phyloP scores from a whole-genome alignment of 2,113 vertebrate species.

The Colinus virginianus region DNA sequence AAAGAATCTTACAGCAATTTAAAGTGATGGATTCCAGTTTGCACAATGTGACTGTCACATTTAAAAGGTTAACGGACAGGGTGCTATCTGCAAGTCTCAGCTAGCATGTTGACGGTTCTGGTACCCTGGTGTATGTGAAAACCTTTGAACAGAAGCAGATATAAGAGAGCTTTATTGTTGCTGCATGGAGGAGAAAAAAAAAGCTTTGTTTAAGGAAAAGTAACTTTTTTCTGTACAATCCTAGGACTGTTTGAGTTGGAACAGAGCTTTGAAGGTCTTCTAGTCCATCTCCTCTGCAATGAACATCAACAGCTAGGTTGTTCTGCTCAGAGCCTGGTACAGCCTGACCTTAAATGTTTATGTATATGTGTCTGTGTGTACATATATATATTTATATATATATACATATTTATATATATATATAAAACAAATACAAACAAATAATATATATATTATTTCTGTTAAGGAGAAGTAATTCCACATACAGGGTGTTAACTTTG shows the following conservation, averaged over 20 bases:
- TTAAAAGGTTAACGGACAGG: slow-evolving; percentile 54
- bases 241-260: no score
- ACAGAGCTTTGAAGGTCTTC: no score
- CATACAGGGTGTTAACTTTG: not conserved
- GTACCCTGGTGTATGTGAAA: not conserved
- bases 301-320: no score
- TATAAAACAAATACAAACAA: no score
- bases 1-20: not conserved
- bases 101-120: not conserved
- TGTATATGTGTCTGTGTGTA: no score
- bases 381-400: no score
- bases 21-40: slow-evolving; percentile 40
- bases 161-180: not conserved
- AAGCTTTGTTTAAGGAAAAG: not conserved
- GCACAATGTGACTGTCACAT: not conserved
- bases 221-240: not conserved
- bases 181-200: not conserved
- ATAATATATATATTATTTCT: no score
- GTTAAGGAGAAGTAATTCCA: not conserved
- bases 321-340: no score
- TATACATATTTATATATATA: no score
- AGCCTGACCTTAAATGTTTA: no score
- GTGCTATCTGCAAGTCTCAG: not conserved
- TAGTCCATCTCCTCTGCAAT: no score
- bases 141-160: not conserved